Base-by-base conservation (phyloP, 2,113 vertebrate species). In the Trematocara zebra region DNA sequence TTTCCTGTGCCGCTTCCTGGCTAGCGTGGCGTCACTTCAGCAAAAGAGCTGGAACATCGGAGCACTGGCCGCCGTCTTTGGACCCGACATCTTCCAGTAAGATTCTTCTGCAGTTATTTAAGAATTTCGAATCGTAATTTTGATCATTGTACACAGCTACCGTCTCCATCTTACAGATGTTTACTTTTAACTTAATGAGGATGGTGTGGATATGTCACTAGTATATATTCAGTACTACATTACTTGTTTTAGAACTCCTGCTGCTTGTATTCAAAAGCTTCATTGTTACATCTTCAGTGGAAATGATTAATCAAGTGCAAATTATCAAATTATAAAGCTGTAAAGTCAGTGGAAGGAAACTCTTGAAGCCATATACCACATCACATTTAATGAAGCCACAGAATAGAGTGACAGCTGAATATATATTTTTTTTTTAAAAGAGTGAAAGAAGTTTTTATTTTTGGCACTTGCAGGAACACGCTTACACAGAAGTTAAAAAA, bases 51-150 rank as follows among this genome's bases (percentile, higher is more conserved):
- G 98, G 98, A 97, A 97, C 91, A 94, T 97, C 17, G 97, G 97
- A 91, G 96, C 97, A 84, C 97, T 99, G 94, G 98, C 98, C 88
- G 98, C 98, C 53, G 98, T 99, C 94, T 99, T 99, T 85, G 98
- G 98, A 88, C 98, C 98, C 2, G 98, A 99, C 96, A 97, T 99
- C 94, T 99, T 99, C 92, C 98, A 99, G 98, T 99, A 97, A 98
- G 98, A 96, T 12, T 18, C 31, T 33, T 49, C 2, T 11, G 8
- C 7, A 51, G 44, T 51, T 11, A 1, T 57, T 15, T 52, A 40
- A 74, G 3, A 6, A 35, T 54, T 20, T 8, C 5, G 0, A 42
- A 78, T n/a, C 2, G 4, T 7, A n/a, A 10, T 67, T 49, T 37
- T 18, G 12, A 56, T 82, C 26, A 2, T 67, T 76, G 69, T 31